Conservation (phyloP, 2,113 vertebrate genomes). For the Acanthisitta chloris region DNA sequence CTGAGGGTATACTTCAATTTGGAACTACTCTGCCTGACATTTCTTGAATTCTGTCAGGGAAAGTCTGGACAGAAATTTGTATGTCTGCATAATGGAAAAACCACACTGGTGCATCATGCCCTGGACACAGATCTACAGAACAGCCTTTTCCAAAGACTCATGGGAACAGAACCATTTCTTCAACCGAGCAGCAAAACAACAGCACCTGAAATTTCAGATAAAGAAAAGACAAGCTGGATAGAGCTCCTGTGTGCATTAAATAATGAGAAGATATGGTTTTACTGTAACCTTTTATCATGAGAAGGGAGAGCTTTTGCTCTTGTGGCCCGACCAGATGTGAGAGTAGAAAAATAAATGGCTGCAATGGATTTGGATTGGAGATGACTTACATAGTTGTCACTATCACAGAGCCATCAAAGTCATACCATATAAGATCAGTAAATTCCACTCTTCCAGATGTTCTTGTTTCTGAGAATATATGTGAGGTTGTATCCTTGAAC, state of each 20-base stretch:
- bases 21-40: background rate
- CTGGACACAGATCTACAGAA: background rate
- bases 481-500: background rate
- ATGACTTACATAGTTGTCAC: background rate
- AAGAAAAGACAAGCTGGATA: background rate
- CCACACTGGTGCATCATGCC: background rate
- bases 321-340: background rate
- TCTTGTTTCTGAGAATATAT: slow-evolving; percentile 11
- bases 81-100: background rate
- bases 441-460: slow-evolving; percentile 28
- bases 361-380: background rate
- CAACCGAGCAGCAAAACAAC: background rate
- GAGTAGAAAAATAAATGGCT: background rate
- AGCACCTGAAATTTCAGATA: background rate
- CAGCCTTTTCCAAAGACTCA: background rate
- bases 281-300: background rate
- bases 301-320: background rate
- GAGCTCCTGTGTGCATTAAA: background rate
- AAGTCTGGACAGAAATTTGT: background rate
- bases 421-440: background rate
- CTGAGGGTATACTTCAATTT: background rate
- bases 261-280: background rate
- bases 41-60: background rate
- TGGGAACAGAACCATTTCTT: background rate
- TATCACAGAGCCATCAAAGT: background rate